Conservation (phyloP, 2,797 vertebrate genomes). For the Microtus agrestis region DNA sequence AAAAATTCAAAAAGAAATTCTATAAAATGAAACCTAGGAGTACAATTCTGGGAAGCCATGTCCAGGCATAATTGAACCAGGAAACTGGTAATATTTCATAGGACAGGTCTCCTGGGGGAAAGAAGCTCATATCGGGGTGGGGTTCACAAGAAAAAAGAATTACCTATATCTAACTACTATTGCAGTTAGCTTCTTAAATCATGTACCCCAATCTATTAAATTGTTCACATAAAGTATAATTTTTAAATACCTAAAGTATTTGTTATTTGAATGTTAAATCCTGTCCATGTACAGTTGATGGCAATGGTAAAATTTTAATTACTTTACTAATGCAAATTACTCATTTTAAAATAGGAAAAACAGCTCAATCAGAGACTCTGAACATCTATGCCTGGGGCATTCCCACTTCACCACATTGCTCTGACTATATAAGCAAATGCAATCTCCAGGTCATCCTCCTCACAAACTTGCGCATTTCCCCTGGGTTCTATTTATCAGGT, state of each 20-base stretch:
- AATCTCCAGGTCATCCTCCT: slow-evolving; percentile 81
- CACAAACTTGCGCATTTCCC: slow-evolving; percentile 64
- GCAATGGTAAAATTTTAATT: slow-evolving; percentile 34
- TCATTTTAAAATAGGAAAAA: slow-evolving; percentile 71
- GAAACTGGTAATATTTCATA: neutral
- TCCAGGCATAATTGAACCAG: neutral
- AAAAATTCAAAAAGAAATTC: neutral
- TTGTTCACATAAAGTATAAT: neutral
- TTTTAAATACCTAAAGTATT: slow-evolving; percentile 58
- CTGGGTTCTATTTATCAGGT: slow-evolving; percentile 67
- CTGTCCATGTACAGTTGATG: neutral
- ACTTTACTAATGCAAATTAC: slow-evolving; percentile 15
- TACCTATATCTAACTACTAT: neutral
- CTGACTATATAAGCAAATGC: slow-evolving; percentile 64
- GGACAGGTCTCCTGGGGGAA: neutral
- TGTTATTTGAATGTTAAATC: slow-evolving; percentile 54
- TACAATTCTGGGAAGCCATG: neutral
- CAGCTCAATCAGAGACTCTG: neutral
- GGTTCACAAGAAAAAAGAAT: neutral
- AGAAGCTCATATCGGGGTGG: neutral
- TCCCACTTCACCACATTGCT: slow-evolving; percentile 75
- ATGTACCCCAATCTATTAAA: neutral
- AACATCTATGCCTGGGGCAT: slow-evolving; percentile 60
- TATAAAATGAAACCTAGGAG: neutral
- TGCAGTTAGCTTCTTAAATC: slow-evolving; percentile 19